Percentiles rank a stretch among this genome's conserved stretches.
phyloP scores from a whole-genome alignment of 2,797 vertebrate species.

The Epinephelus awoara region DNA sequence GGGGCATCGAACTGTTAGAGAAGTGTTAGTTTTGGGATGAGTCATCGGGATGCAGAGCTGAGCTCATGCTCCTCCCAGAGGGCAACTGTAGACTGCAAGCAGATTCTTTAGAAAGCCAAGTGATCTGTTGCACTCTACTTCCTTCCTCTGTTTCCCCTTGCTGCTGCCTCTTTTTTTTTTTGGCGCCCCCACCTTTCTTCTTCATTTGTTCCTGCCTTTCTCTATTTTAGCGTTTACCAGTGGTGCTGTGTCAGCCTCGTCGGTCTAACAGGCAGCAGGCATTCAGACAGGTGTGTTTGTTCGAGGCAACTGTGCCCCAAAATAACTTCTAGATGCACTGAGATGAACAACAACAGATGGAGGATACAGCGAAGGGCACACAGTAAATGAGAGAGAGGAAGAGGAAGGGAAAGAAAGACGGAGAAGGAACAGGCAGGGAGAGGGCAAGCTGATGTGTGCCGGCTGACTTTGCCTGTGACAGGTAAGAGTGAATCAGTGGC shows the following conservation, averaged over 20 bases:
- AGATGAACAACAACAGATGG: constrained; percentile 73
- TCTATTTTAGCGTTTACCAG: constrained; percentile 48
- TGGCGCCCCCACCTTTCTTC: constrained; percentile 29
- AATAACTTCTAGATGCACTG: constrained; percentile 74
- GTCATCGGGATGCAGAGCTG: constrained; percentile 65
- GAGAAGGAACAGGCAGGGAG: constrained; percentile 37
- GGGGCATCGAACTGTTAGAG: constrained; percentile 62
- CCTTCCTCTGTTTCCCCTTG: constrained; percentile 24
- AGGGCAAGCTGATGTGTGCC: constrained; percentile 45
- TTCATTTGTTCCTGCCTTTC: constrained; percentile 51
- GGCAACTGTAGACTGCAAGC: constrained; percentile 52
- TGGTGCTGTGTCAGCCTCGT: constrained; percentile 59
- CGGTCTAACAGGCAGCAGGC: constrained; percentile 60
- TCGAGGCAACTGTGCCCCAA: constrained; percentile 68
- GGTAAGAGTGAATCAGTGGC: constrained; percentile 68
- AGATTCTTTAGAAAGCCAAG: constrained; percentile 51
- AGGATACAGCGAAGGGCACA: constrained; percentile 61
- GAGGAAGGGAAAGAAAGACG: constrained; percentile 12
- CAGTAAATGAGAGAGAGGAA: constrained; percentile 51
- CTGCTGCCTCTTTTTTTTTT: constrained; percentile 26
- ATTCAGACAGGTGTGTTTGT: constrained; percentile 72
- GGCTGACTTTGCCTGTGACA: constrained; percentile 68
- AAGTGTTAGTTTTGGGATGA: constrained; percentile 78
- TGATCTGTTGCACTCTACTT: constrained; percentile 44
- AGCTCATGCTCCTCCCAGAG: constrained; percentile 62